These are phyloP conservation scores for Fissipunctia ypsillon DNA, from an alignment of 2,888 invertebrate genomes.

Conservation along the genomic window DNA sequence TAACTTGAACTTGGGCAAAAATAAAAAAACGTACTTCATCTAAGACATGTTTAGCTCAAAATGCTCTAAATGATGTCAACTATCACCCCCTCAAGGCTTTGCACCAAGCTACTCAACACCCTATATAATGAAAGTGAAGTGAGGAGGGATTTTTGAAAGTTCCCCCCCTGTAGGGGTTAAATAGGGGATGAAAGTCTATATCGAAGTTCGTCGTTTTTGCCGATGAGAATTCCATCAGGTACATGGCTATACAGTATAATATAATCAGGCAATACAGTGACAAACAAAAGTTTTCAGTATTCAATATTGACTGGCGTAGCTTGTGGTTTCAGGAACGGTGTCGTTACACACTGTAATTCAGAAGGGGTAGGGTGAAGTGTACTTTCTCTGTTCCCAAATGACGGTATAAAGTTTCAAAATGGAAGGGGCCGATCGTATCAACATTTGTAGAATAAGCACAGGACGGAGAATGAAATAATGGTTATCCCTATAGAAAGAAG, in stretches of 20 bases:
- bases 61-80: too few species aligned
- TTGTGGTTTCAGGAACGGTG: constrained; percentile 28
- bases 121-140: too few species aligned
- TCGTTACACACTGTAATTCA: constrained; percentile 29
- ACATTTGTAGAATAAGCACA: constrained; percentile 18
- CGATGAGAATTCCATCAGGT: too few species aligned
- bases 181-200: too few species aligned
- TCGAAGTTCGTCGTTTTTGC: neutral
- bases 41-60: too few species aligned
- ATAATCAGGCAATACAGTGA: neutral
- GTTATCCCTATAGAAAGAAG: neutral
- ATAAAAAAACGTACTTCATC: too few species aligned
- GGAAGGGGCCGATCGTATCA: constrained; percentile 34
- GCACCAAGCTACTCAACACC: too few species aligned
- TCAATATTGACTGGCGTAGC: constrained; percentile 2
- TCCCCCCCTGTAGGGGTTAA: too few species aligned
- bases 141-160: too few species aligned
- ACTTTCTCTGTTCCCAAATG: constrained; percentile 31
- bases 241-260: too few species aligned
- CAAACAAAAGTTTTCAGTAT: constrained; percentile 17
- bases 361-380: constrained; percentile 26
- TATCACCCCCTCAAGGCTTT: too few species aligned
- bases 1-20: too few species aligned
- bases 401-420: constrained; percentile 43
- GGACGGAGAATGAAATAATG: neutral